phyloP scores from a whole-genome alignment of 2,888 invertebrate genomes.

The Spisula subtruncata region DNA sequence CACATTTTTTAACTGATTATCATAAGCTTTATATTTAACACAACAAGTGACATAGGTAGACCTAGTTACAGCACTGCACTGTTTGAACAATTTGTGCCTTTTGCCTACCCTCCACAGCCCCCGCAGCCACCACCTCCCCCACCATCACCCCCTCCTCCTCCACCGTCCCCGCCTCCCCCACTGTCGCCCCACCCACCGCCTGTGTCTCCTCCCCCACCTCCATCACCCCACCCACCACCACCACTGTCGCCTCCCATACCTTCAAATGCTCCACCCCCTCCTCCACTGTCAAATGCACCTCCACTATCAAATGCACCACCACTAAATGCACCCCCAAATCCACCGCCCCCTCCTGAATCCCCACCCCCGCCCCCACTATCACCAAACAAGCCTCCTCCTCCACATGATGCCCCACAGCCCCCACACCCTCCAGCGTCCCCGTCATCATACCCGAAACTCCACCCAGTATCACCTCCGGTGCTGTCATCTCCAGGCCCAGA shows the following conservation, averaged over 20 bases:
- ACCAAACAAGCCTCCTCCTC: slow-evolving; percentile 52
- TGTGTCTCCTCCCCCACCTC: slow-evolving; percentile 51
- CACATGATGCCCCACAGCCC: slow-evolving; percentile 55
- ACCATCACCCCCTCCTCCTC: slow-evolving; percentile 46
- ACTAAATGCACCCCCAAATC: slow-evolving; percentile 39
- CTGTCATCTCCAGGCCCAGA: slow-evolving; percentile 62
- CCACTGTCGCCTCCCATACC: slow-evolving; percentile 44
- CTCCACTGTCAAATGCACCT: slow-evolving; percentile 58
- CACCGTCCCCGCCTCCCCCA: slow-evolving; percentile 57
- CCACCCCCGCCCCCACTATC: slow-evolving; percentile 50
- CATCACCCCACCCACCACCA: slow-evolving; percentile 53
- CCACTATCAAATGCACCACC: slow-evolving; percentile 46
- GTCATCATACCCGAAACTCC: slow-evolving; percentile 66
- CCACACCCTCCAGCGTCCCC: slow-evolving; percentile 68
- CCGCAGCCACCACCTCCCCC: slow-evolving; percentile 59
- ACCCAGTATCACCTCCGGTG: slow-evolving; percentile 49
- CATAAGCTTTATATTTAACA: too few relatives aligned
- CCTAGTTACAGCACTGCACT: too few relatives aligned
- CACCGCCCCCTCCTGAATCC: slow-evolving; percentile 49
- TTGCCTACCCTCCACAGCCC: slow-evolving; percentile 53
- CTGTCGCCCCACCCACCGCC: slow-evolving; percentile 53
- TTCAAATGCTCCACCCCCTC: slow-evolving; percentile 41
- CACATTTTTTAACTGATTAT: too few relatives aligned
- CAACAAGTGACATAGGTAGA: too few relatives aligned
- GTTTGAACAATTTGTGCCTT: too few relatives aligned